These are phyloP conservation scores for Lacerta agilis DNA, from an alignment of 2,797 vertebrate genomes.

Conservation along the genomic window DNA sequence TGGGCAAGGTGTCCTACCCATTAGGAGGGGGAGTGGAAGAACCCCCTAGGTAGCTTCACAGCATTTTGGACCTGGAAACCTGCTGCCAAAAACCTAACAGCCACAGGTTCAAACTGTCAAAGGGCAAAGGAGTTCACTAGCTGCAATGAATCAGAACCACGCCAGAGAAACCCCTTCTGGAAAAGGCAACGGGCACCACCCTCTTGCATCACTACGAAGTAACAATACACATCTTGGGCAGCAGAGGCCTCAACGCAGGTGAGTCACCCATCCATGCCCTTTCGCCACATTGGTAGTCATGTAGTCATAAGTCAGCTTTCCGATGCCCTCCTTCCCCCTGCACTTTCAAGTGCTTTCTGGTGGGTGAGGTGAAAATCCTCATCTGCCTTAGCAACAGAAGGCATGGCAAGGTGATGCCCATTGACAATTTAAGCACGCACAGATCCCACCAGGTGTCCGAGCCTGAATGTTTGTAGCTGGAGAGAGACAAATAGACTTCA, in stretches of 20 bases:
- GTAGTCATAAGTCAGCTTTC: not conserved
- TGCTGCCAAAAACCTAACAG: not conserved
- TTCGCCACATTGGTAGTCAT: not conserved
- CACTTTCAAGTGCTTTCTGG: not conserved
- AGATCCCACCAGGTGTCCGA: not conserved
- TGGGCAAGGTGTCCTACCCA: not conserved
- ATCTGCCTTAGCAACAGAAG: not conserved
- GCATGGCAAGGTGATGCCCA: no score
- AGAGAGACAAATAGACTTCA: not conserved
- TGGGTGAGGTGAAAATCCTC: not conserved
- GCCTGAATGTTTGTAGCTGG: not conserved
- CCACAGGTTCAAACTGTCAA: not conserved
- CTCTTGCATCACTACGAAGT: not conserved
- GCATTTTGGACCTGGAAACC: not conserved
- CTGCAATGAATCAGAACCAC: not conserved
- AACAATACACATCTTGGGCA: not conserved
- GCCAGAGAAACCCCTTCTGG: not conserved
- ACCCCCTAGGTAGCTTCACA: no score
- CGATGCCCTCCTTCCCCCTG: no score
- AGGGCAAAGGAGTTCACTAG: not conserved
- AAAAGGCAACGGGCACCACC: rapidly evolving
- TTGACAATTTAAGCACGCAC: not conserved
- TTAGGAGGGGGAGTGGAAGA: not conserved
- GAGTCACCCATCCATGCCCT: not conserved
- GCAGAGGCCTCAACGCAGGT: not conserved